Evolutionary conservation across 2,113 vertebrate genomes (phyloP).

Genomic region (Nycticryphes semicollaris): DNA sequence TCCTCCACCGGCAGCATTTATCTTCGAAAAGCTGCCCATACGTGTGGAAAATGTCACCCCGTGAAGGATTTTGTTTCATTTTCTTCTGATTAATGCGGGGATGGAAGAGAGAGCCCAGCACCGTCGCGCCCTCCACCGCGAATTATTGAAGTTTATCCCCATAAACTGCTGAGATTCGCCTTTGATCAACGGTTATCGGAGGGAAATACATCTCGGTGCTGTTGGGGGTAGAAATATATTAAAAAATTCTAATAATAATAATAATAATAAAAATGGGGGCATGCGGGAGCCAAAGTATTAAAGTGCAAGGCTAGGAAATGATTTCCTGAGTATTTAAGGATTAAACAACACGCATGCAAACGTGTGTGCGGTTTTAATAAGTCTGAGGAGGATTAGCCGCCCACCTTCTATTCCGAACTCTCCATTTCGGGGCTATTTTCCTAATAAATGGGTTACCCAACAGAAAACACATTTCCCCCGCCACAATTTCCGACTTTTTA

Average conservation of each 20-base stretch:
- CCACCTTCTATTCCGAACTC: background rate
- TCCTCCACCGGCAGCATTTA: background rate
- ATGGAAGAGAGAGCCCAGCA: background rate
- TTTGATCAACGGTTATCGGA: constrained; percentile 55
- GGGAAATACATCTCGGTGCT: background rate
- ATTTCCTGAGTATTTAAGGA: constrained; percentile 1
- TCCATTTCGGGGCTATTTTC: background rate
- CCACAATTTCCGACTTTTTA: background rate
- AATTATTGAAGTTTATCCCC: constrained; percentile 61
- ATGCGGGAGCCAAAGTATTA: background rate
- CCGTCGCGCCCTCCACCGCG: background rate
- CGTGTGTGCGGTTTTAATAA: background rate
- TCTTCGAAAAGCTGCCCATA: background rate
- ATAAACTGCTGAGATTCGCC: constrained; percentile 59
- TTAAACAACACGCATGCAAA: background rate
- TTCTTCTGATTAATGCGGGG: background rate
- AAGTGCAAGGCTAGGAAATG: background rate
- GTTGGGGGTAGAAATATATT: background rate
- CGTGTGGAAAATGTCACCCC: background rate
- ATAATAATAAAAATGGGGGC: background rate
- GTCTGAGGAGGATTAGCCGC: background rate
- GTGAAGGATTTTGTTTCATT: background rate
- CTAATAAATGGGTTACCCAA: background rate
- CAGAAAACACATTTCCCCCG: background rate
- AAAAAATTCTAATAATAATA: too few species aligned